These are phyloP conservation scores for Thymallus thymallus DNA, from an alignment of 2,113 vertebrate genomes.

Conservation along the genomic window DNA sequence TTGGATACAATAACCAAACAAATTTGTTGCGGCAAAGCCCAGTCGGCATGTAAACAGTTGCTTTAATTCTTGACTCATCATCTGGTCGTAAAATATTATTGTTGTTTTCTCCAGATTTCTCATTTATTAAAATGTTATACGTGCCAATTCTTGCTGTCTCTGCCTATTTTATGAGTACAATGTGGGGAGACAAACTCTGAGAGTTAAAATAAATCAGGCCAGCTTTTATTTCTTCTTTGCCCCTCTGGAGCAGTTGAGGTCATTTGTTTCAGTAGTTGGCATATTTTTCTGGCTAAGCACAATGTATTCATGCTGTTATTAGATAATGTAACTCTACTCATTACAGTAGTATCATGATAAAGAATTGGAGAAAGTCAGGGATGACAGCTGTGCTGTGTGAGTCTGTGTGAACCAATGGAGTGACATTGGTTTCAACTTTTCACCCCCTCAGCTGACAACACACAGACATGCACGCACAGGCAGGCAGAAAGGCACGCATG, in stretches of 20 bases:
- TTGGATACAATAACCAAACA: constrained; percentile 10
- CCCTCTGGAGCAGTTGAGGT: neutral
- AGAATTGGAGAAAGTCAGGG: too few relatives aligned
- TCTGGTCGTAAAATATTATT: neutral
- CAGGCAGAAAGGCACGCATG: neutral
- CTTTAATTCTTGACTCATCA: neutral
- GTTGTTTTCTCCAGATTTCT: constrained; percentile 8
- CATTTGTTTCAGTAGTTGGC: neutral
- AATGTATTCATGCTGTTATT: neutral
- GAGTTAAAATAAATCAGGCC: constrained; percentile 31
- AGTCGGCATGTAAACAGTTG: constrained; percentile 11
- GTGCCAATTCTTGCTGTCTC: constrained; percentile 6
- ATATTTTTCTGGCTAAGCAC: neutral
- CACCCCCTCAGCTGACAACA: neutral
- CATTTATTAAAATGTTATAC: neutral
- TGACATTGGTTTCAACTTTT: neutral
- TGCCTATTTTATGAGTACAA: constrained; percentile 30
- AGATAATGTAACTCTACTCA: neutral
- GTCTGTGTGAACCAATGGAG: too few relatives aligned
- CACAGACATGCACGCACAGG: neutral
- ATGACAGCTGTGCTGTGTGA: too few relatives aligned
- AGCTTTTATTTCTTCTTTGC: constrained; percentile 5
- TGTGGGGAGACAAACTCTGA: constrained; percentile 16
- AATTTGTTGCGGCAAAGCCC: neutral
- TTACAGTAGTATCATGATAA: too few relatives aligned